Percentiles rank a stretch among this genome's conserved stretches.
Conservation (phyloP, 1,140 invertebrate genomes). For the Ctenoplectra terminalis region DNA sequence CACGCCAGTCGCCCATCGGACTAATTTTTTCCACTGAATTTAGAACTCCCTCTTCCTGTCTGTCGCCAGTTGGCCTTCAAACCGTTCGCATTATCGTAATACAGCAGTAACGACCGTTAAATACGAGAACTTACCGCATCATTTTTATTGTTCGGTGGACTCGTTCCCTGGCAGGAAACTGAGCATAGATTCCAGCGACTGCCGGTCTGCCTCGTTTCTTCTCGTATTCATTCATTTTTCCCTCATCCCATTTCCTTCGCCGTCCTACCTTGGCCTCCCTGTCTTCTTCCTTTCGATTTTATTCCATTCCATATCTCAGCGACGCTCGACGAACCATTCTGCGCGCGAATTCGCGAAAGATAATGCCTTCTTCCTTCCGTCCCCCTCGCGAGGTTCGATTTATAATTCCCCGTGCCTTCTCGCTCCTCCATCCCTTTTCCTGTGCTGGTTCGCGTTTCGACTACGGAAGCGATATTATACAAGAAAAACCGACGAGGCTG, state of each 20-base stretch:
- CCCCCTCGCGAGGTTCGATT: neutral
- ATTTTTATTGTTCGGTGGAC: conserved; percentile 48
- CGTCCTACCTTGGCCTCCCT: too few relatives aligned
- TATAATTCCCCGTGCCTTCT: too few relatives aligned
- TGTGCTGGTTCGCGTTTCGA: neutral
- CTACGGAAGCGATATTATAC: conserved; percentile 41
- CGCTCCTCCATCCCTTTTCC: too few relatives aligned
- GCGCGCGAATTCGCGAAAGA: too few relatives aligned
- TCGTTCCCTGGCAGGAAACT: conserved; percentile 47
- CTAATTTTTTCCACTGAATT: conserved; percentile 13
- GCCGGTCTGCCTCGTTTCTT: too few relatives aligned
- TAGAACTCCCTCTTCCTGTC: neutral
- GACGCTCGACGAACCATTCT: too few relatives aligned
- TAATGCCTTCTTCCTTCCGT: conserved; percentile 36
- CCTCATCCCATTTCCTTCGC: too few relatives aligned
- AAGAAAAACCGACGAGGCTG: conserved; percentile 6
- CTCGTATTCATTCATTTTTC: too few relatives aligned
- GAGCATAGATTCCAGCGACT: conserved; percentile 53
- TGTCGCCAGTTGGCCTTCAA: conserved; percentile 1
- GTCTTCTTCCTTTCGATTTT: too few relatives aligned
- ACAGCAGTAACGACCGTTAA: conserved; percentile 63
- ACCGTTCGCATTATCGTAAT: conserved; percentile 54
- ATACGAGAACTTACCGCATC: conserved; percentile 42
- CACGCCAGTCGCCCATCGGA: neutral
- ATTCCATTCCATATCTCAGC: too few relatives aligned